Conservation (phyloP, 2,797 vertebrate species). For the Malacoraja senta region DNA sequence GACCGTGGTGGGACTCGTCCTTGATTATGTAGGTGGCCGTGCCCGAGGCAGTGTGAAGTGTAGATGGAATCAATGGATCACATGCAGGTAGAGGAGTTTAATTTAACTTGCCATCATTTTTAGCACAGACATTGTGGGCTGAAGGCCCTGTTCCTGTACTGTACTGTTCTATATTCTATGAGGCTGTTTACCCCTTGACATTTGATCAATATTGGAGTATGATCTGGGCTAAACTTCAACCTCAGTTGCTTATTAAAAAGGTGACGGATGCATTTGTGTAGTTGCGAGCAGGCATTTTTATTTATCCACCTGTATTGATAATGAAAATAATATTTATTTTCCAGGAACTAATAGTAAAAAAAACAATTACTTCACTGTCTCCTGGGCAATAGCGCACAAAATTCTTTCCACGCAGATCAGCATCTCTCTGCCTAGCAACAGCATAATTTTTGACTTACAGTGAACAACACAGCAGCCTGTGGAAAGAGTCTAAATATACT, state of each 20-base stretch:
- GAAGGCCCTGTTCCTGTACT: too few species aligned
- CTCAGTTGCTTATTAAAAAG: background rate
- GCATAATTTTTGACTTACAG: background rate
- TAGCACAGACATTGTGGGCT: too few species aligned
- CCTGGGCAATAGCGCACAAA: background rate
- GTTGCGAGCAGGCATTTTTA: background rate
- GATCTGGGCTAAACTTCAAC: too few species aligned
- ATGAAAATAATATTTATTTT: background rate
- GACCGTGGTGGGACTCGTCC: too few species aligned
- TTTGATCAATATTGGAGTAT: too few species aligned
- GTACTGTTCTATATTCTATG: too few species aligned
- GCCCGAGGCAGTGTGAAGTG: too few species aligned
- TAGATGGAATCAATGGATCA: too few species aligned
- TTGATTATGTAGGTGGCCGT: too few species aligned
- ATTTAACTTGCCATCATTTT: too few species aligned
- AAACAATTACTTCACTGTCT: slow-evolving; percentile 21
- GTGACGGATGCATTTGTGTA: background rate
- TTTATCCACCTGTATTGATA: background rate
- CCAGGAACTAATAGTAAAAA: background rate
- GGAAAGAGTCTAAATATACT: background rate
- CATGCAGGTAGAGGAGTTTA: too few species aligned
- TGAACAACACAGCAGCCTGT: background rate
- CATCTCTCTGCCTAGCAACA: background rate
- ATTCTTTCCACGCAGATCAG: background rate
- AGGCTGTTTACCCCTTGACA: too few species aligned